Conservation (phyloP, 30 jellyfish, hydroid and myxozoan species). For the Cassiopea andromeda region DNA sequence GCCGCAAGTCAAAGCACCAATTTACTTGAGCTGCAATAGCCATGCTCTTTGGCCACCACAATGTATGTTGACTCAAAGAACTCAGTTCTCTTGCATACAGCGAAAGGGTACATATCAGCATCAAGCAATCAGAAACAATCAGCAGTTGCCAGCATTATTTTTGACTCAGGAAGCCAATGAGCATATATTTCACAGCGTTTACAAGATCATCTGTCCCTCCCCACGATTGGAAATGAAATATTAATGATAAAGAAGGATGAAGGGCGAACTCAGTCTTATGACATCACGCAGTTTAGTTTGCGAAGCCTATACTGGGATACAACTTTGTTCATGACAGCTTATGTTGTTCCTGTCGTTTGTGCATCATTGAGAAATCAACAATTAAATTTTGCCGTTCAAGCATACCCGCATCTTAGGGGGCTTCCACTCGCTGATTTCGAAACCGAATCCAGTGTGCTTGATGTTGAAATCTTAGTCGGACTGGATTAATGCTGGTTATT, state of each 20-base stretch:
- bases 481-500: conserved; percentile 43
- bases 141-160: conserved; percentile 11
- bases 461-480: conserved; percentile 43
- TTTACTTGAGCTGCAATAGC: background rate
- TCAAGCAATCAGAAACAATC: background rate
- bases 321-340: conserved; percentile 8
- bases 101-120: conserved; percentile 23
- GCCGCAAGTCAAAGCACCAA: background rate
- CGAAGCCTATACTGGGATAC: conserved; percentile 35
- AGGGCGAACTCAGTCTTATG: conserved; percentile 14
- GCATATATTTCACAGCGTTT: conserved; percentile 12
- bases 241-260: conserved; percentile 12
- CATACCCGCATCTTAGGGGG: background rate
- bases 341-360: background rate
- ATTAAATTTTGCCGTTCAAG: background rate
- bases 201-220: conserved; percentile 42
- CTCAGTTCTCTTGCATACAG: conserved; percentile 36
- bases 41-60: conserved; percentile 13
- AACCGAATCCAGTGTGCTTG: background rate
- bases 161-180: conserved; percentile 37
- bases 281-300: conserved; percentile 33
- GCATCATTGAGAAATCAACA: background rate
- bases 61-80: conserved; percentile 11
- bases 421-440: background rate
- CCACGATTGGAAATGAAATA: conserved; percentile 39